Percentiles rank a stretch among this genome's conserved stretches.
phyloP scores from a whole-genome alignment of 2,113 vertebrate genomes.

The Ceyx melanurus region DNA sequence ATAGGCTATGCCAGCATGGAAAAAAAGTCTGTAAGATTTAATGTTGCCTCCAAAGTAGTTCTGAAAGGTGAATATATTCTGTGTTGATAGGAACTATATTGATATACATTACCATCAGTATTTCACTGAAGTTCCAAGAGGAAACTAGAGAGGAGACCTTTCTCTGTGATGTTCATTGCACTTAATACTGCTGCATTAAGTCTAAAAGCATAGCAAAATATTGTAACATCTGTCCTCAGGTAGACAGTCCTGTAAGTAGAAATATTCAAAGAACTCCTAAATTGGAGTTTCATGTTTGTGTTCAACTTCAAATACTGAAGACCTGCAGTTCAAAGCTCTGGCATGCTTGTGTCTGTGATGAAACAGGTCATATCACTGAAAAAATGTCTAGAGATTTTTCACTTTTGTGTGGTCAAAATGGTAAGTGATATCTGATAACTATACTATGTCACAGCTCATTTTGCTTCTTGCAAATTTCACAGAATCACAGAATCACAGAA shows the following conservation, averaged over 20 bases:
- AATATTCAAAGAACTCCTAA: background rate
- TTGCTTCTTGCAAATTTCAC: background rate
- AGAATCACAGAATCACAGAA: too few relatives aligned
- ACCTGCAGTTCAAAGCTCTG: background rate
- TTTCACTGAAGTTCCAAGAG: background rate
- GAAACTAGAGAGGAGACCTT: background rate
- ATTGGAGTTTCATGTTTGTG: background rate
- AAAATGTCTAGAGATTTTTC: background rate
- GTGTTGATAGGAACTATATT: background rate
- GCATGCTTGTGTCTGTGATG: background rate
- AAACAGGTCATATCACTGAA: background rate
- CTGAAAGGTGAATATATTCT: background rate
- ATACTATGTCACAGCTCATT: background rate
- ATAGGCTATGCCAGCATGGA: background rate
- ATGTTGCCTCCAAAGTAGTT: background rate
- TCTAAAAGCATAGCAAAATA: background rate
- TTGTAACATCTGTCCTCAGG: fast-evolving
- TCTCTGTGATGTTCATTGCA: background rate
- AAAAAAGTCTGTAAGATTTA: background rate
- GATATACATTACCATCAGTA: background rate
- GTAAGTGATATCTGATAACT: background rate
- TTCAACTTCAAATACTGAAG: background rate
- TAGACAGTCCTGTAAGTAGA: background rate
- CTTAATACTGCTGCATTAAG: background rate
- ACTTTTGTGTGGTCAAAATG: background rate